Conservation (phyloP, 2,797 vertebrate genomes). For the Gallinago nigripennis region DNA sequence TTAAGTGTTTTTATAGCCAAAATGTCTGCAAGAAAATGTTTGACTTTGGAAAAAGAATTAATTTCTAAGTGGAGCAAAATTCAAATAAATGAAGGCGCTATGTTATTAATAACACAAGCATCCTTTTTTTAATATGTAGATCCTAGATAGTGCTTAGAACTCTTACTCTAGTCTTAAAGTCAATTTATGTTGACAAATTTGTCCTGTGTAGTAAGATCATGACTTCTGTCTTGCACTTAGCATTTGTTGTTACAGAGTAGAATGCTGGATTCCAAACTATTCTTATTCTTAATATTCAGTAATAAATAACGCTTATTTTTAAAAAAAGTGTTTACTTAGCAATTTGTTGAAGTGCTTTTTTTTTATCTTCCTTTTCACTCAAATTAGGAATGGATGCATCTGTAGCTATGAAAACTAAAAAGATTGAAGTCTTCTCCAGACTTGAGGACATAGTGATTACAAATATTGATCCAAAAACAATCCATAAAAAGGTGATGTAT, state of each 20-base stretch:
- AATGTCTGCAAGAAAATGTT: not conserved
- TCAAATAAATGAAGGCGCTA: not conserved
- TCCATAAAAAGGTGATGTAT: conserved; percentile 89
- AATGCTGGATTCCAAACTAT: not conserved
- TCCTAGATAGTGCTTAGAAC: not conserved
- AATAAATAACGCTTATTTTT: not conserved
- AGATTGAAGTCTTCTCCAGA: conserved; percentile 86
- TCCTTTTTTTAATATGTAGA: not conserved
- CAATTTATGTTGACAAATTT: not conserved
- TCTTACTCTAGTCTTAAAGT: not conserved
- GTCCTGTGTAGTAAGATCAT: not conserved
- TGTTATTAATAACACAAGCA: not conserved
- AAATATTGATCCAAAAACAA: conserved; percentile 84
- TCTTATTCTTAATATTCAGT: not conserved
- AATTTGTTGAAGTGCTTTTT: not conserved
- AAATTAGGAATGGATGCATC: conserved; percentile 86
- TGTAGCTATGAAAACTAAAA: conserved; percentile 79
- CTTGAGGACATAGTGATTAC: conserved; percentile 87
- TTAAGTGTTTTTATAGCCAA: not conserved
- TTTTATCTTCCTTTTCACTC: not conserved
- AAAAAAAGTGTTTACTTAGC: not conserved
- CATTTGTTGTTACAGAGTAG: not conserved
- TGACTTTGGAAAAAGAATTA: not conserved
- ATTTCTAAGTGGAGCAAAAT: not conserved
- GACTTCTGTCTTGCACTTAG: not conserved